Evolutionary conservation across 2,113 vertebrate genomes (phyloP).

Genomic region (Spheniscus mendiculus): DNA sequence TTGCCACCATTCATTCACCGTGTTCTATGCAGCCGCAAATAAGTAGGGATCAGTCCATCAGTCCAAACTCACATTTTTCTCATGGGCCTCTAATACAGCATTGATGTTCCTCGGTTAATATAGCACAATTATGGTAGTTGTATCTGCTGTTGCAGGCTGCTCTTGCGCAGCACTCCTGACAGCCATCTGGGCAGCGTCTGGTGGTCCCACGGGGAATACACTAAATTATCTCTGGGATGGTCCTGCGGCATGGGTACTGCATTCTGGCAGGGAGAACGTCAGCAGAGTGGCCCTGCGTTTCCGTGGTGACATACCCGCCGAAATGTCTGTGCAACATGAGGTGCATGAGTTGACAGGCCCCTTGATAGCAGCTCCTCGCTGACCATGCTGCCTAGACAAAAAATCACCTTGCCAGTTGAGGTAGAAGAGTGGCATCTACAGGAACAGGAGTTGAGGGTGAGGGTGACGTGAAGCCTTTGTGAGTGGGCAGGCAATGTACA

Average conservation of each 20-base stretch:
- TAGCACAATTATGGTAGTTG: background rate
- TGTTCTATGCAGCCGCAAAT: background rate
- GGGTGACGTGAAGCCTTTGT: background rate
- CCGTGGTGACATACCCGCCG: fast-evolving
- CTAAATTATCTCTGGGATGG: background rate
- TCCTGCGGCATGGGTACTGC: background rate
- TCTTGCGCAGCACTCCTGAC: background rate
- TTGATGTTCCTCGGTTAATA: background rate
- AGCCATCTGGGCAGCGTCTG: background rate
- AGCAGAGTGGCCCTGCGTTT: background rate
- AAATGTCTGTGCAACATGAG: background rate
- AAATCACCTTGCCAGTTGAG: background rate
- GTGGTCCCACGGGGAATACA: background rate
- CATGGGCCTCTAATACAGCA: background rate
- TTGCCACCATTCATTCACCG: background rate
- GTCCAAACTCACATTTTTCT: background rate
- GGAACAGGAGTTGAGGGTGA: background rate
- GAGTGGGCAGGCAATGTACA: background rate
- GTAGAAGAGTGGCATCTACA: background rate
- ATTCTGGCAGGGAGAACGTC: background rate
- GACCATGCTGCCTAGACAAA: background rate
- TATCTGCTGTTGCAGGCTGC: background rate
- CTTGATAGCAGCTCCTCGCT: background rate
- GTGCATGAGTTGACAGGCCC: background rate
- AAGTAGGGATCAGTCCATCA: background rate